These are phyloP conservation scores for Drosophila miranda DNA, from an alignment of 1,140 invertebrate genomes.

Conservation along the genomic window DNA sequence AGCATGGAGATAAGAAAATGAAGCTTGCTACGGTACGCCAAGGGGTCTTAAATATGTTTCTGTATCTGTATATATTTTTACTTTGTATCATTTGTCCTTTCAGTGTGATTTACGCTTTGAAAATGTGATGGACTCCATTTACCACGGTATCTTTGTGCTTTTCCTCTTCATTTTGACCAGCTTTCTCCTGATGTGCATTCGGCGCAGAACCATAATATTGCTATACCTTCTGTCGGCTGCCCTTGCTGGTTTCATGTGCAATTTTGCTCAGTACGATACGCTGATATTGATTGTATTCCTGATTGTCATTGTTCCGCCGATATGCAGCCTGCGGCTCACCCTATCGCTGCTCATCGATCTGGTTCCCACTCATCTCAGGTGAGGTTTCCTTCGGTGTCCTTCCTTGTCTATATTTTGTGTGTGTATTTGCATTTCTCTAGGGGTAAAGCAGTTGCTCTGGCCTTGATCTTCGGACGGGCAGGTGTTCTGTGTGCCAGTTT, in stretches of 20 bases:
- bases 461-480: slow-evolving; percentile 19
- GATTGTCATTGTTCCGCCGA: slow-evolving; percentile 1
- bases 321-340: slow-evolving; percentile 27
- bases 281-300: slow-evolving; percentile 12
- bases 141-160: slow-evolving; percentile 12
- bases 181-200: slow-evolving; percentile 17
- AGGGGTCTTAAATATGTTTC: too few relatives aligned
- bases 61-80: too few relatives aligned
- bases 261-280: slow-evolving; percentile 1
- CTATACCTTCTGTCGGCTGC: neutral
- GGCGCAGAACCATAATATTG: slow-evolving; percentile 21
- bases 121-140: slow-evolving; percentile 1
- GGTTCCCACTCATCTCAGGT: slow-evolving; percentile 41
- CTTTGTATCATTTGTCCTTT: too few relatives aligned
- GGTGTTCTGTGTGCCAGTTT: slow-evolving; percentile 12
- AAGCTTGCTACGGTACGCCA: neutral
- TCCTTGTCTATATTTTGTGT: neutral
- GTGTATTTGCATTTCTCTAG: slow-evolving; percentile 3
- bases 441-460: slow-evolving; percentile 29
- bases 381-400: too few relatives aligned
- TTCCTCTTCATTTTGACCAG: slow-evolving; percentile 24
- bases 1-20: too few relatives aligned
- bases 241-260: neutral
- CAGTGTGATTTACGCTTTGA: slow-evolving; percentile 9
- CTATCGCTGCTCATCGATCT: slow-evolving; percentile 31